Evolutionary conservation across 2,888 invertebrate genomes (phyloP).

Genomic region (Oasisia sp.): DNA sequence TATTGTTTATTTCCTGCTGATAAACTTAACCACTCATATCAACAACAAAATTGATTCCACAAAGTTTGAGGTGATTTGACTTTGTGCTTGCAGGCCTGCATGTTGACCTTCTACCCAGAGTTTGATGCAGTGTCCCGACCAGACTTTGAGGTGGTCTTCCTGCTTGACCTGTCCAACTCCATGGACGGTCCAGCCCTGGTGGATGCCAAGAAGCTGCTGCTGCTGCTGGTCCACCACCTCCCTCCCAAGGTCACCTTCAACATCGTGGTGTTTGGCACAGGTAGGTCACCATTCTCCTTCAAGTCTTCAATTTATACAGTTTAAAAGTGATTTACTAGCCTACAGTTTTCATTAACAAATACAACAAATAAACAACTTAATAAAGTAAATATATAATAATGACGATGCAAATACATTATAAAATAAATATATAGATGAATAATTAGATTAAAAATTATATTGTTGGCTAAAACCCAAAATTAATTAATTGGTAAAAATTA

Average conservation of each 20-base stretch:
- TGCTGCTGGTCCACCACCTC: conserved; percentile 60
- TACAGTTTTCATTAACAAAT: no score
- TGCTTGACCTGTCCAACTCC: conserved; percentile 67
- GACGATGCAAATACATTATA: no score
- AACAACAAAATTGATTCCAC: no score
- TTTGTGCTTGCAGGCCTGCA: conserved; percentile 60
- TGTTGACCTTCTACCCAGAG: conserved; percentile 67
- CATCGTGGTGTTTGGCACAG: conserved; percentile 65
- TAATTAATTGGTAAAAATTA: no score
- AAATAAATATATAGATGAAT: no score
- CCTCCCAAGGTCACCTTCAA: conserved; percentile 64
- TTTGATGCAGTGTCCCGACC: conserved; percentile 59
- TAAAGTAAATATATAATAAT: no score
- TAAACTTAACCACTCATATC: no score
- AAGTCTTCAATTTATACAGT: no score
- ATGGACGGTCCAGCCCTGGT: conserved; percentile 59
- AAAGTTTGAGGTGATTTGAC: background rate
- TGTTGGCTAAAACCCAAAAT: no score
- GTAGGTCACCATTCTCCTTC: conserved; percentile 37
- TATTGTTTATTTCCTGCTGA: no score
- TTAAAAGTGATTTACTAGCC: background rate
- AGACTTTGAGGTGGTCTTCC: conserved; percentile 57
- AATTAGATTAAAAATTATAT: no score
- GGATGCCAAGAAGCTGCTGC: conserved; percentile 60
- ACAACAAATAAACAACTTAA: no score